Evolutionary conservation across 35 echinoderm and acorn worm species (phyloP).

Genomic region (Amphiura filiformis): DNA sequence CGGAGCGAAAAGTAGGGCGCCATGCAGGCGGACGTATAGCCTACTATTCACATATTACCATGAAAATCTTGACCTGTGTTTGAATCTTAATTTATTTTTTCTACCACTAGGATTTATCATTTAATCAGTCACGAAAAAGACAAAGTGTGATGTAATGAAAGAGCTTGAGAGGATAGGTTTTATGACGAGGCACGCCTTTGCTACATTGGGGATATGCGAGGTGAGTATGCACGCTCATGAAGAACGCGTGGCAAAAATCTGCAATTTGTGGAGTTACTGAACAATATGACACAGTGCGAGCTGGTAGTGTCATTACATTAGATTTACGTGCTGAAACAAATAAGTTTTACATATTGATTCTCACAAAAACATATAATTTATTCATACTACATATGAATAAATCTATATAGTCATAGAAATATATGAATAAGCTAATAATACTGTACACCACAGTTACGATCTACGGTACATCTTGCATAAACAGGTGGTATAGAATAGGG

Average conservation of each 20-base stretch:
- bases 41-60: too few species aligned
- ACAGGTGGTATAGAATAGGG: too few species aligned
- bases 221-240: not conserved
- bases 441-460: too few species aligned
- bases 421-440: too few species aligned
- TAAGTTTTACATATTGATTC: too few species aligned
- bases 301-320: not conserved
- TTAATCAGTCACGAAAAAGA: not conserved
- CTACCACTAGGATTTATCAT: not conserved
- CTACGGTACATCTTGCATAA: too few species aligned
- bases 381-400: too few species aligned
- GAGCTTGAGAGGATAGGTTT: not conserved
- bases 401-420: too few species aligned
- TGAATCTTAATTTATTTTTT: not conserved
- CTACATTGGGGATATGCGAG: slow-evolving; percentile 9
- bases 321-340: not conserved
- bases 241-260: not conserved
- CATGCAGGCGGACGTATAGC: not conserved
- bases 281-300: not conserved
- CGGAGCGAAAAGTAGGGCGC: not conserved
- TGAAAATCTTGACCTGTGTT: not conserved
- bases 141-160: not conserved
- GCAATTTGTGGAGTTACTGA: too few species aligned
- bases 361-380: too few species aligned
- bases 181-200: not conserved